Evolutionary conservation across 2,888 invertebrate genomes (phyloP).

Genomic region (Drosophila yooni): DNA sequence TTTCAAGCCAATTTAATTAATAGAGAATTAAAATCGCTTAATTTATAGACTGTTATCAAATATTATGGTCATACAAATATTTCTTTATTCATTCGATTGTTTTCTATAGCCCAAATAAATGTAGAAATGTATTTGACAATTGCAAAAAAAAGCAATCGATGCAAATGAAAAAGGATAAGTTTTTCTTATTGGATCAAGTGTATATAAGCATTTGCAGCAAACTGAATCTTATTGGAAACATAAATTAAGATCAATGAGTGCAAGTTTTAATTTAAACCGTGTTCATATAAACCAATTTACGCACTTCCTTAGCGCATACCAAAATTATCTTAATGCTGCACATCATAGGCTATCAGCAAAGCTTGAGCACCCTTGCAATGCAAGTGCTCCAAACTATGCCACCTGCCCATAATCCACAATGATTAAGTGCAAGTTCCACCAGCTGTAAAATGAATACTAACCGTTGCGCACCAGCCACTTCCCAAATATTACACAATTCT

Average conservation of each 20-base stretch:
- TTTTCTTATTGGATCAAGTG: background rate
- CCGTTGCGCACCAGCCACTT: slow-evolving; percentile 98
- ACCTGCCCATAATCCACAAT: slow-evolving; percentile 86
- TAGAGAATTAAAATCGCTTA: too few species aligned
- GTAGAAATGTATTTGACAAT: background rate
- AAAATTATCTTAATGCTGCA: slow-evolving; percentile 99
- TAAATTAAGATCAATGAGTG: background rate
- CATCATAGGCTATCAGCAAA: slow-evolving; percentile 99
- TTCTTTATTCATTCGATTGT: background rate
- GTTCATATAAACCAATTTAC: slow-evolving; percentile 86
- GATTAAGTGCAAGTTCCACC: background rate
- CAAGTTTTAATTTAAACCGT: background rate
- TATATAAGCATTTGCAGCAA: slow-evolving; percentile 13
- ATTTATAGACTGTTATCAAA: background rate
- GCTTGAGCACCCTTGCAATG: slow-evolving; percentile 98
- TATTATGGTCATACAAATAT: background rate
- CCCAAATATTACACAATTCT: slow-evolving; percentile 99
- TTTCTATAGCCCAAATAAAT: background rate
- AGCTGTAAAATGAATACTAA: slow-evolving; percentile 64
- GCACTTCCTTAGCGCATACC: slow-evolving; percentile 98
- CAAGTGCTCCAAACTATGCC: slow-evolving; percentile 99
- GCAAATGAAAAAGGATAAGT: background rate
- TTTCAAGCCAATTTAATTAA: too few species aligned
- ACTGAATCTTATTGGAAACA: slow-evolving; percentile 35
- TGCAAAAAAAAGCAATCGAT: background rate